Percentiles rank a stretch among this genome's conserved stretches.
phyloP scores from a whole-genome alignment of 2,113 vertebrate genomes.

The Ceuthmochares aereus region DNA sequence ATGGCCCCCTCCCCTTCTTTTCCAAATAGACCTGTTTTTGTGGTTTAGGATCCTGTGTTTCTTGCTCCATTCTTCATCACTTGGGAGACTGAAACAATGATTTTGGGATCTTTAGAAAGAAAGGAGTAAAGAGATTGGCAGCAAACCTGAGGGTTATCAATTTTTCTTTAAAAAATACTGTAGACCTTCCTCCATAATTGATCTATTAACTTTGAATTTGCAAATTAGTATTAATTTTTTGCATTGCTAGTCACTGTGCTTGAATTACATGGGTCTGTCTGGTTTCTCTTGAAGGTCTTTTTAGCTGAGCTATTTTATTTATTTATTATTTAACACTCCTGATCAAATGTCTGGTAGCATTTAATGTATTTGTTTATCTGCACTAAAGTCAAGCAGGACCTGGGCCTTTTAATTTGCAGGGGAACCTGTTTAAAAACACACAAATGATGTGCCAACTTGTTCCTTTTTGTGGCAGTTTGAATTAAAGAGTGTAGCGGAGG shows the following conservation, averaged over 20 bases:
- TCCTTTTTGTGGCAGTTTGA: neutral
- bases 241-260: constrained; percentile 65
- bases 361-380: constrained; percentile 79
- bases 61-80: neutral
- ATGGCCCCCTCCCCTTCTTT: neutral
- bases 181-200: neutral
- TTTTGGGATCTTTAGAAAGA: neutral
- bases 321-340: constrained; percentile 70
- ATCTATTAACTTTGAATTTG: constrained; percentile 27
- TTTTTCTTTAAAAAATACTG: neutral
- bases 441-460: neutral
- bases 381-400: constrained; percentile 65
- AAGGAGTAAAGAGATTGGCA: neutral
- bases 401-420: constrained; percentile 41
- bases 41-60: neutral
- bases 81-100: neutral
- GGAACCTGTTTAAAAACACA: constrained; percentile 19
- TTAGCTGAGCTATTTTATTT: constrained; percentile 71
- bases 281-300: constrained; percentile 75
- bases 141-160: neutral
- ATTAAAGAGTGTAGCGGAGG: neutral
- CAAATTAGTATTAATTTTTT: constrained; percentile 43
- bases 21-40: neutral
- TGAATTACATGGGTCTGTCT: constrained; percentile 66
- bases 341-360: constrained; percentile 74